Percentiles rank a stretch among this genome's conserved stretches.
Evolutionary conservation across 2,797 vertebrate species (phyloP).

Genomic region (Poeciliopsis turneri): DNA sequence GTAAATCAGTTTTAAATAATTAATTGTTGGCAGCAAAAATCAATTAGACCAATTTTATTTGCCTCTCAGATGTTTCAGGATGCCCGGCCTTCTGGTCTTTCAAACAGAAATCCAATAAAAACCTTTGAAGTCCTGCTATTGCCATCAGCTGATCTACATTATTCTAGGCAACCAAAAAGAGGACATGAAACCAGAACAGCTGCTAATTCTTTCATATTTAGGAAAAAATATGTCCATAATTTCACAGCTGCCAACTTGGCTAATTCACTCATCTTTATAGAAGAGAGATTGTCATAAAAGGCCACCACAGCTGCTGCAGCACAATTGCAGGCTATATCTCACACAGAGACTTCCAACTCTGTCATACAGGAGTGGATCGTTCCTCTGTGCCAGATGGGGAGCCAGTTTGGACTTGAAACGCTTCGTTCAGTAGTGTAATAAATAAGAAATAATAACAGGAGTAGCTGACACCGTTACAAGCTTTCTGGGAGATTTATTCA

Average conservation of each 20-base stretch:
- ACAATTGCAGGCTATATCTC: background rate
- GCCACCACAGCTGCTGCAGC: constrained; percentile 7
- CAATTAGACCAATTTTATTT: constrained; percentile 22
- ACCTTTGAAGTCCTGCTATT: constrained; percentile 41
- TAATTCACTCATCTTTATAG: constrained; percentile 24
- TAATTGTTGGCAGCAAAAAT: background rate
- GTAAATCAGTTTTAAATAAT: constrained; percentile 20
- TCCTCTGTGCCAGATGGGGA: constrained; percentile 14
- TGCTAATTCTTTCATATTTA: constrained; percentile 25
- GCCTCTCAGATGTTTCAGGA: constrained; percentile 13
- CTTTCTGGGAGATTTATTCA: constrained; percentile 21
- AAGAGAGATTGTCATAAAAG: constrained; percentile 10
- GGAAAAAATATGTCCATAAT: constrained; percentile 1
- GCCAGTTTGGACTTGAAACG: constrained; percentile 34
- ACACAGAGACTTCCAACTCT: constrained; percentile 4
- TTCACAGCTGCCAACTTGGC: constrained; percentile 22
- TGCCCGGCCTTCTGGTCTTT: constrained; percentile 25
- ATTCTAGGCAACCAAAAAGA: constrained; percentile 18
- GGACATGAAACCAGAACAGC: constrained; percentile 26
- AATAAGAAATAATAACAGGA: constrained; percentile 36
- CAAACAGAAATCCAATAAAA: constrained; percentile 23
- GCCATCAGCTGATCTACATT: constrained; percentile 29
- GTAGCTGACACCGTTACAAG: constrained; percentile 29
- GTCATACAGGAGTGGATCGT: constrained; percentile 8
- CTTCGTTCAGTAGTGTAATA: constrained; percentile 19